Base-by-base conservation (phyloP, 2,888 invertebrate genomes). In the Hypomecis punctinalis region DNA sequence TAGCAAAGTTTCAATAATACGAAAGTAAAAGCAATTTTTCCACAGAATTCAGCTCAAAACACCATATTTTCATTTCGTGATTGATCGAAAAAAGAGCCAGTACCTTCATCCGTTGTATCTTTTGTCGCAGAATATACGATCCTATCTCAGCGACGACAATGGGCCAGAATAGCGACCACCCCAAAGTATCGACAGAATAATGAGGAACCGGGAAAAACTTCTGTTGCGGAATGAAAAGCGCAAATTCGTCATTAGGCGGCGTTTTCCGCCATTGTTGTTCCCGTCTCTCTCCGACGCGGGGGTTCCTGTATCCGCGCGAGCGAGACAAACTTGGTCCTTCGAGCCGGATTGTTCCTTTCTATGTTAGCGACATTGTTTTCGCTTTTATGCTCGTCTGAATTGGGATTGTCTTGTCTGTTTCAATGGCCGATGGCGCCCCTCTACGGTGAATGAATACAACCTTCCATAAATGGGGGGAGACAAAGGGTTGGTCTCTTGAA, bases 161-260 rank as follows among this genome's bases (percentile, higher is more conserved):
- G 83, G 83, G 81, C 78, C 76, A 66, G 65, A 81, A 82, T 88
- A 82, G 84, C 85, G 68, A 71, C 86, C 87, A 85, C 89, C 89
- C 87, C 85, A 81, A 86, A 89, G 90, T 91, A 91, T 90, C 86
- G 90, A 87, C 88, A 85, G 85, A 89, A 93, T 92, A 92, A 92
- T 90, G 90, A 91, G 87, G 82, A 89, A 90, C 89, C 91, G 92
- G 90, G 92, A 92, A 93, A 93, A 93, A 93, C 91, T 93, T 92
- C 87, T 92, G 92, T 92, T 89, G 90, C 91, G 91, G 90, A 91
- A 92, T 93, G 93, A 93, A 93, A 92, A 93, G 92, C 93, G 92
- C 93, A 93, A 93, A 93, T 93, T 93, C 93, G 93, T 91, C 93
- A 93, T 93, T 93, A 92, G 93, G 89, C 89, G 90, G 90, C 91